Conservation (phyloP, 2,113 vertebrate species). For the Cercopithecus mona region DNA sequence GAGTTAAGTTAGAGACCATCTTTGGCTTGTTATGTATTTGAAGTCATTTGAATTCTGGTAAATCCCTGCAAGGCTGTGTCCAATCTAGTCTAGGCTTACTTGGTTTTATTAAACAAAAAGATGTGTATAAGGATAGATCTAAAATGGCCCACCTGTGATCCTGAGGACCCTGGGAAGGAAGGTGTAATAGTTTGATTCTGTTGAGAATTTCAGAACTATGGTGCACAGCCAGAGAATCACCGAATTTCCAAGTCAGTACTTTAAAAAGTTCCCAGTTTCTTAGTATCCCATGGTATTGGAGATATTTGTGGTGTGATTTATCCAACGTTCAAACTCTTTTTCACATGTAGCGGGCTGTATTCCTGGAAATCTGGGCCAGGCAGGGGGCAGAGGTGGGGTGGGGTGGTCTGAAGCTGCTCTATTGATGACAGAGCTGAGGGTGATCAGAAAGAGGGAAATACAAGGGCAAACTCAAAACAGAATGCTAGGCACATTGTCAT, state of each 20-base stretch:
- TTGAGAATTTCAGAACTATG: background rate
- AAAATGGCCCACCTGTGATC: background rate
- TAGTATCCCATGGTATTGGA: background rate
- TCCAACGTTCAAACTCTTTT: constrained; percentile 2
- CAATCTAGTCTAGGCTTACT: background rate
- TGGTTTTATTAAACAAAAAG: constrained; percentile 17
- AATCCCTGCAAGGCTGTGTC: background rate
- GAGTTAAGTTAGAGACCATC: background rate
- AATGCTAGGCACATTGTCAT: background rate
- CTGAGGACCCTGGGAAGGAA: background rate
- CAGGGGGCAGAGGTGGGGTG: background rate
- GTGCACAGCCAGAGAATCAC: background rate
- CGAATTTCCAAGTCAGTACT: background rate
- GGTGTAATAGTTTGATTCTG: background rate
- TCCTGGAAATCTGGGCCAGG: background rate
- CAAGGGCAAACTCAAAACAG: background rate
- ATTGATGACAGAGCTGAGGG: background rate
- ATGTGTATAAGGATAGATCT: background rate
- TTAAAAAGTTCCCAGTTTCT: background rate
- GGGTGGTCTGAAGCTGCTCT: background rate
- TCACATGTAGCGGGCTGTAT: background rate
- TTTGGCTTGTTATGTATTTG: background rate
- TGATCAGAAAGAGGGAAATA: background rate
- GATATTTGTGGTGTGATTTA: background rate
- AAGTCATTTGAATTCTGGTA: constrained; percentile 42